Conservation (phyloP, 2,113 vertebrate genomes). For the Aleadryas rufinucha region DNA sequence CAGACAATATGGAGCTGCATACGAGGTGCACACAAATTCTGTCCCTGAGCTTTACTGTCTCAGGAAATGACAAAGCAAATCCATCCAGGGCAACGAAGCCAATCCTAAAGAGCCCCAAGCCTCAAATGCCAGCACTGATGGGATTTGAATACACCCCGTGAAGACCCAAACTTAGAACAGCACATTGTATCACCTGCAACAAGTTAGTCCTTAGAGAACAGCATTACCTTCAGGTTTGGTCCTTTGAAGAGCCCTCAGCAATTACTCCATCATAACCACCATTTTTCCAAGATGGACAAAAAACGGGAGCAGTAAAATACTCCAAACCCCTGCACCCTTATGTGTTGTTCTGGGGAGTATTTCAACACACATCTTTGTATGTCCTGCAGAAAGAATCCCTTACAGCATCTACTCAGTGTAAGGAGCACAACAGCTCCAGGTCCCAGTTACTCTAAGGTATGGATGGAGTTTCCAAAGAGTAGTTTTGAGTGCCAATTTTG, state of each 20-base stretch:
- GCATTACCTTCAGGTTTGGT: background rate
- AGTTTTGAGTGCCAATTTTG: background rate
- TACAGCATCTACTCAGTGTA: background rate
- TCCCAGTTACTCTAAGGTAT: background rate
- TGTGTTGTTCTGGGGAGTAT: too few species aligned
- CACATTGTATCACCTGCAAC: accelerated
- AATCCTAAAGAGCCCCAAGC: background rate
- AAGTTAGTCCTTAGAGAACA: accelerated
- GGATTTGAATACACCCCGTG: background rate
- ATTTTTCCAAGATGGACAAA: background rate
- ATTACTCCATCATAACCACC: background rate
- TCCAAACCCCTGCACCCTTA: background rate
- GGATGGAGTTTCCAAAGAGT: background rate
- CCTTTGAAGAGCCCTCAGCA: background rate
- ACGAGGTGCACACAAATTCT: background rate
- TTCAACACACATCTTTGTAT: background rate
- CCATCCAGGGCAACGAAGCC: background rate
- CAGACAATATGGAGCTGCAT: background rate
- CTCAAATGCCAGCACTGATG: background rate
- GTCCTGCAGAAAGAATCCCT: background rate
- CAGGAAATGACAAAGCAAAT: background rate
- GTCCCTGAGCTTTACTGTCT: background rate
- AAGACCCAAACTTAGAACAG: background rate
- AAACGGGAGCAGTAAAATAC: background rate
- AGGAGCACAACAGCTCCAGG: background rate